These are phyloP conservation scores for Grammomys surdaster DNA, from an alignment of 2,113 vertebrate genomes.

Conservation along the genomic window DNA sequence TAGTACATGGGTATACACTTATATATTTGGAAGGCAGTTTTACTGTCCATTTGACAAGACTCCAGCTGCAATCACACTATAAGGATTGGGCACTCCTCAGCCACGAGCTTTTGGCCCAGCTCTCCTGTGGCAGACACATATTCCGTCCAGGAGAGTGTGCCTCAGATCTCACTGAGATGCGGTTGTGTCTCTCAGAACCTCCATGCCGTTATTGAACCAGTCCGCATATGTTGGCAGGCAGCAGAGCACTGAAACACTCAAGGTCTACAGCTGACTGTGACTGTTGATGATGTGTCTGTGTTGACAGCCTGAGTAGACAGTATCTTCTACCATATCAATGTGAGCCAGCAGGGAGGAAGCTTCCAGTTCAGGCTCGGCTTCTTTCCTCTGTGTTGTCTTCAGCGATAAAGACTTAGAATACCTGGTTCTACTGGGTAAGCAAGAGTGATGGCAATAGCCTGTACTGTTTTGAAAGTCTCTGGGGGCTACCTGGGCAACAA, in stretches of 20 bases:
- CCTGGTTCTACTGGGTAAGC: not conserved
- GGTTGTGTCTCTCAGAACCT: not conserved
- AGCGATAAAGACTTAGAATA: not conserved
- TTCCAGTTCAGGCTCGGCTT: not conserved
- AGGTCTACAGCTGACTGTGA: not conserved
- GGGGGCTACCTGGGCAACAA: not conserved
- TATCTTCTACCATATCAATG: not conserved
- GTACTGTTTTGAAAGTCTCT: not conserved
- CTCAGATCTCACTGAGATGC: not conserved
- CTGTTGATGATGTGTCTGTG: not conserved
- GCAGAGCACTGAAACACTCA: not conserved
- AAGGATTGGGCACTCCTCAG: not conserved
- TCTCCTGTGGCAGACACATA: not conserved
- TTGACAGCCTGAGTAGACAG: not conserved
- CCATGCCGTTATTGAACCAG: no score
- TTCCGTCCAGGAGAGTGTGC: not conserved
- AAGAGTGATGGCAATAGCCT: not conserved
- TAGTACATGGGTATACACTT: no score
- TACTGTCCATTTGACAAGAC: not conserved
- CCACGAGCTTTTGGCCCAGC: not conserved
- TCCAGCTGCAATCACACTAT: no score
- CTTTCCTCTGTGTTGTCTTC: no score
- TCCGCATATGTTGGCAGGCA: not conserved
- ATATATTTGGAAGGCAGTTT: not conserved
- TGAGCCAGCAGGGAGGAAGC: no score